Conservation (phyloP, 1,140 invertebrate genomes). For the Andrena cerasifolii region DNA sequence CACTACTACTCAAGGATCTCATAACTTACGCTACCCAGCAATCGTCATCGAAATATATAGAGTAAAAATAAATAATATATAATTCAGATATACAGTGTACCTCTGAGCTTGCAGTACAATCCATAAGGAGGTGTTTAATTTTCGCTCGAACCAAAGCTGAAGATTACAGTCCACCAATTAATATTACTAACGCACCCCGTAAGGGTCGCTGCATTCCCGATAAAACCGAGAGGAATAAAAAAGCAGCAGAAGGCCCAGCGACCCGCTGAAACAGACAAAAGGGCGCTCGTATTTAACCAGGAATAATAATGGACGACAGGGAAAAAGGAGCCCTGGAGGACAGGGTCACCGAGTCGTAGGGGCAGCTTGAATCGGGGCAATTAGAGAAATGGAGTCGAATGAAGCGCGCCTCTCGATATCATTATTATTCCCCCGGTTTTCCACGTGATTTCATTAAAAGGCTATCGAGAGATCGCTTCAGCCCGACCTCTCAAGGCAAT, state of each 20-base stretch:
- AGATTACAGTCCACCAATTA: too few species aligned
- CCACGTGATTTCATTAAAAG: slow-evolving; percentile 43
- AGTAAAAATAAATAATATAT: too few species aligned
- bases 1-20: too few species aligned
- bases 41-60: too few species aligned
- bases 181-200: too few species aligned
- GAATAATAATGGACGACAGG: slow-evolving; percentile 32
- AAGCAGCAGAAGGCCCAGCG: neutral
- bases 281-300: neutral
- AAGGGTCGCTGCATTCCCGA: too few species aligned
- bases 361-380: slow-evolving; percentile 23
- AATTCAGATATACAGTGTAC: too few species aligned
- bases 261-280: neutral
- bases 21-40: too few species aligned
- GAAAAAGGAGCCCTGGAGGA: slow-evolving; percentile 6
- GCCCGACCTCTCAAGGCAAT: slow-evolving; percentile 3
- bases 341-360: slow-evolving; percentile 5
- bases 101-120: too few species aligned
- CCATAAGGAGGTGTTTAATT: too few species aligned
- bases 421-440: slow-evolving; percentile 36
- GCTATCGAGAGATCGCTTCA: slow-evolving; percentile 10
- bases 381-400: slow-evolving; percentile 39
- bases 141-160: too few species aligned
- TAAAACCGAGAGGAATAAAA: too few species aligned
- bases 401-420: slow-evolving; percentile 30